Base-by-base conservation (phyloP, 2,888 invertebrate genomes). In the Chrysolina oricalcia region DNA sequence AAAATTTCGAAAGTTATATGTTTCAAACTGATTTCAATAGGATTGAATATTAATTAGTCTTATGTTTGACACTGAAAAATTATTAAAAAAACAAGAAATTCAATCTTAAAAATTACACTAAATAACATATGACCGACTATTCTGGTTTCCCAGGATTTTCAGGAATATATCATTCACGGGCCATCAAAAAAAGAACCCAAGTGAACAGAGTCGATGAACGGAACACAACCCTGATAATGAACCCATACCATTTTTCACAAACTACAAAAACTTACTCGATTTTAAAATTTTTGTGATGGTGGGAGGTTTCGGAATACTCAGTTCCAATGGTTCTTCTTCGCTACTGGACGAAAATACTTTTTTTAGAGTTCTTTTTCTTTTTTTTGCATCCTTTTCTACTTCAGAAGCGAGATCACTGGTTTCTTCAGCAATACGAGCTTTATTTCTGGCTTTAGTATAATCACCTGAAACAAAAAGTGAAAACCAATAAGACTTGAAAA, bases 301-400 rank as follows among this genome's bases (percentile, higher is more conserved):
- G 19, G 64, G 64, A 41, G 64, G 63, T 35, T 9, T 59, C 9
- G 59, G 59, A 21, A 59, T 17, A 63, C 27, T 35, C 27, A 11
- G 21, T 63, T 63, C 63, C 35, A 63, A 27, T 3, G 63, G 27
- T 17, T 63, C 63, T 23, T 63, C 63, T 15, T 41, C 64, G 35
- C 64, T 64, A 40, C 64, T 64, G 17, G 64, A 64, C 10, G 64
- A 64, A n/a, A 64, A 64, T n/a, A 64, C 64, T 64, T 64, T 64
- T 64, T 40, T 64, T 21, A 64, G 40, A 41, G 23, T 64, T 64
- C 64, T 64, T 41, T 64, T 64, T 19, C 64, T 41, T 41, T 63
- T 63, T 63, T 19, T 64, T 11, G 35, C 15, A 1, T 63, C 63
- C 3, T 27, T 63, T 35, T 63, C 63, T 35, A 27, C 63, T 27